phyloP scores from a whole-genome alignment of 2,797 vertebrate species.

The Morelia viridis region DNA sequence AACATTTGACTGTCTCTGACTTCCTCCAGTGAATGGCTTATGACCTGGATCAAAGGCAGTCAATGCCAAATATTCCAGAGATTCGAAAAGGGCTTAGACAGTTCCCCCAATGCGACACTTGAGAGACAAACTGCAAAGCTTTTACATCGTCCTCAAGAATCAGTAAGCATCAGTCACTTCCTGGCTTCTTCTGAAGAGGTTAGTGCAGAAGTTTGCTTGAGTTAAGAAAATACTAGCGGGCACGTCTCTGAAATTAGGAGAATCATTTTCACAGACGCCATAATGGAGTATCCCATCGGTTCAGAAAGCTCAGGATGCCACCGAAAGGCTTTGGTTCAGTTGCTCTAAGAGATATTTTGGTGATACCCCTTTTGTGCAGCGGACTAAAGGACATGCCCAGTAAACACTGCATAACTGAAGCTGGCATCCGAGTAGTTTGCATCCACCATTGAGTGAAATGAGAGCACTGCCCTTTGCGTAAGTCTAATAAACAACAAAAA shows the following conservation, averaged over 20 bases:
- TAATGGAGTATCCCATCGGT: conserved; percentile 37
- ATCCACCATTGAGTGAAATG: conserved; percentile 20
- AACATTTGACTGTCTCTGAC: not conserved
- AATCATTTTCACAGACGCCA: conserved; percentile 51
- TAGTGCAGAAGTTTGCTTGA: conserved; percentile 50
- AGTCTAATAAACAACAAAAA: conserved; percentile 42
- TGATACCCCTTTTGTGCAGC: conserved; percentile 46
- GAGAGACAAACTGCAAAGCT: conserved; percentile 34
- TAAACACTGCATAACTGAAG: conserved; percentile 51
- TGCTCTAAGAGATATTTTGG: conserved; percentile 45
- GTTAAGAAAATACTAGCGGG: conserved; percentile 5
- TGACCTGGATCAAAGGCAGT: not conserved
- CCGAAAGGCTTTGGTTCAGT: conserved; percentile 43
- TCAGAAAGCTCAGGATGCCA: conserved; percentile 32
- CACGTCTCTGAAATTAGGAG: conserved; percentile 16
- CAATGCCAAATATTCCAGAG: conserved; percentile 8
- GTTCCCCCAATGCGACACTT: not conserved
- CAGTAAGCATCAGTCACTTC: conserved; percentile 37
- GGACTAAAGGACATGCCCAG: conserved; percentile 32
- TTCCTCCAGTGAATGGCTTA: not conserved
- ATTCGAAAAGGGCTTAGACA: not conserved
- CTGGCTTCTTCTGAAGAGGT: conserved; percentile 41
- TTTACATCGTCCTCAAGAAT: conserved; percentile 28
- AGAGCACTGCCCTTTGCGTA: not conserved
- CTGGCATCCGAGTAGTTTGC: conserved; percentile 52